phyloP scores from a whole-genome alignment of 2,797 vertebrate species.

The Tauraco hartlaubi region DNA sequence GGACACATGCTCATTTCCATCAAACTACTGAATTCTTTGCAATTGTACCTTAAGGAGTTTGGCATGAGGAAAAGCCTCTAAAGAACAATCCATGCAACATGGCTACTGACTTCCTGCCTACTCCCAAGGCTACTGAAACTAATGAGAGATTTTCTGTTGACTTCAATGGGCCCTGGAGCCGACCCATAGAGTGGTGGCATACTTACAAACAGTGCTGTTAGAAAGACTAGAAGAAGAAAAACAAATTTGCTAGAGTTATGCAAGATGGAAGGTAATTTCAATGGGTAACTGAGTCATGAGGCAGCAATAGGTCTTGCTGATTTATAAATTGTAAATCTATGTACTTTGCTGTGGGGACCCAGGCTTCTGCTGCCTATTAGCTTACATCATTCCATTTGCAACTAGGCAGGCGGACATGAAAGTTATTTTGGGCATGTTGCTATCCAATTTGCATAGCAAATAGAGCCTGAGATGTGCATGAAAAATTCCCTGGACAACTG shows the following conservation, averaged over 20 bases:
- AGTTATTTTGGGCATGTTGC: not conserved
- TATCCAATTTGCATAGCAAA: conserved; percentile 43
- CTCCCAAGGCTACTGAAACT: not conserved
- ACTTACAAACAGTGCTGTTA: not conserved
- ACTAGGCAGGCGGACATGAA: not conserved
- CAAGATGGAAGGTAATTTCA: not conserved
- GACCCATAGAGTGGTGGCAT: not conserved
- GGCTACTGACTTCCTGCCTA: not conserved
- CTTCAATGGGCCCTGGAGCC: not conserved
- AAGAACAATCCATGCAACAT: not conserved
- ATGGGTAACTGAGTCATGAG: not conserved
- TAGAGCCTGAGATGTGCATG: not conserved
- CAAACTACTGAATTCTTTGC: not conserved
- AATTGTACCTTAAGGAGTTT: not conserved
- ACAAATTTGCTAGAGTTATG: not conserved
- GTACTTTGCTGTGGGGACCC: not conserved
- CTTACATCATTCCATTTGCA: not conserved
- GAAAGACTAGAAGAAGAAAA: not conserved
- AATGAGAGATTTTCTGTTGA: not conserved
- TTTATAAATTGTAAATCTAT: not conserved
- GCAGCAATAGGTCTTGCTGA: not conserved
- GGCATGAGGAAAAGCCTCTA: not conserved
- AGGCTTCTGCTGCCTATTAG: not conserved
- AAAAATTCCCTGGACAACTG: conserved; percentile 1
- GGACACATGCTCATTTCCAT: not conserved